Base-by-base conservation (phyloP, 2,113 vertebrate species). In the Carassius gibelio region DNA sequence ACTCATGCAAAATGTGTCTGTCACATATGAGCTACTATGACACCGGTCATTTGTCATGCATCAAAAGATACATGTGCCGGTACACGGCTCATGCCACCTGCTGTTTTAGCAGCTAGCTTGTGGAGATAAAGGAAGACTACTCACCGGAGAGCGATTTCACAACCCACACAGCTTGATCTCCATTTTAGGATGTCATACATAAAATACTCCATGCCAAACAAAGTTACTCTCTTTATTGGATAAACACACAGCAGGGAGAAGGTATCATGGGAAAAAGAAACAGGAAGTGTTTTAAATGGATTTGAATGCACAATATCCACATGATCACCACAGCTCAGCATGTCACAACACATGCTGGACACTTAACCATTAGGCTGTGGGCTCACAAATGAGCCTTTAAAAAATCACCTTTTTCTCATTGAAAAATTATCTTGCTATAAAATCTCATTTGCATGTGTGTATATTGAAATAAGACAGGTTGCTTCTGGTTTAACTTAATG, bases 1-100 rank as follows among this genome's bases (percentile, higher is more conserved):
- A 81, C 66, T 61, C 76, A 85, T 69, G 64, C 77, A 86, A 42
- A 86, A 64, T 34, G 71, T 50, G 26, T 13, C 78, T 52, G 69
- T 64, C 55, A 74, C 55, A 17, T 81, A 61, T 74, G 38, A 78
- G 83, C 57, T 66, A n/a, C 4, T 64, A 21, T 9, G 84, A 81
- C 69, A 64, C 23, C 2, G 61, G 59, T 78, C 69, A 64, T 86
- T 85, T 62, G 68, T 86, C 42, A 86, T 5, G 55, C 57, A 3
- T 72, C 68, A 81, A 59, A 78, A 82, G 11, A 79, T 61, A 81
- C 62, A 69, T n/a, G 26, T 30, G 79, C 15, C 1, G 55, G 77
- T 81, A 86, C 81, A 85, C 26, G 75, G 62, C 36, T 52, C 14
- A 8, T 38, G 45, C 62, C 38, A 30, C 77, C 69, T 86, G 84